Base-by-base conservation (phyloP, 2,797 vertebrate genomes). In the Galaxias olidus region DNA sequence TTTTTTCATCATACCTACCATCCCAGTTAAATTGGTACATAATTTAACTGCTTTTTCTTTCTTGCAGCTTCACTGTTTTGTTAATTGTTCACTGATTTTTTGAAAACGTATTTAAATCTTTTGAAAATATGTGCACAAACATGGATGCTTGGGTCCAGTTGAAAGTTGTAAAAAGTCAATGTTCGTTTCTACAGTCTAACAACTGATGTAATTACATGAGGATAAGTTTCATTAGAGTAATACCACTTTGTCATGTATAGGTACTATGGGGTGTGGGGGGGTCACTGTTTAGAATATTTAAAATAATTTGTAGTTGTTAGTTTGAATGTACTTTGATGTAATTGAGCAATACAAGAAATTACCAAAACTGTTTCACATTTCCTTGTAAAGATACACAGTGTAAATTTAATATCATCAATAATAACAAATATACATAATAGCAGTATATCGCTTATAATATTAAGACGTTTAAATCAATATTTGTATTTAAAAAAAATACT, bases 261-360 rank as follows among this genome's bases (percentile, higher is more conserved):
- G 83, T 81, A 79, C 65, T 65, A 4, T 63, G 43, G 15, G 69
- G 59, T 72, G 59, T 66, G 50, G 19, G 62, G 71, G 61, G 70
- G 78, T 88, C 81, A 76, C 77, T 70, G 65, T 82, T 74, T 87
- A 69, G 78, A 84, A 79, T 78, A 81, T 81, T 70, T 84, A 74
- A 76, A 76, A 81, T 89, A 78, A 86, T 86, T 80, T 90, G 84
- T 92, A 86, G 88, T 81, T 90, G 87, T 85, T 88, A 84, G 82
- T 88, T 83, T 85, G 85, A 88, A 87, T 79, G 88, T 86, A 85
- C 87, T 91, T 92, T 89, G 88, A 89, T 89, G 91, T 87, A 89
- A 90, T 90, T 89, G 83, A 93, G 90, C 91, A 93, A 93, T 92
- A 93, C 90, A 83, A 92, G 87, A 91, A 91, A 89, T 91, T 92